A percentile compares a stretch with the other conserved stretches of the same genome.
Evolutionary conservation across 2,888 invertebrate species (phyloP).

Genomic region (Aromia moschata): DNA sequence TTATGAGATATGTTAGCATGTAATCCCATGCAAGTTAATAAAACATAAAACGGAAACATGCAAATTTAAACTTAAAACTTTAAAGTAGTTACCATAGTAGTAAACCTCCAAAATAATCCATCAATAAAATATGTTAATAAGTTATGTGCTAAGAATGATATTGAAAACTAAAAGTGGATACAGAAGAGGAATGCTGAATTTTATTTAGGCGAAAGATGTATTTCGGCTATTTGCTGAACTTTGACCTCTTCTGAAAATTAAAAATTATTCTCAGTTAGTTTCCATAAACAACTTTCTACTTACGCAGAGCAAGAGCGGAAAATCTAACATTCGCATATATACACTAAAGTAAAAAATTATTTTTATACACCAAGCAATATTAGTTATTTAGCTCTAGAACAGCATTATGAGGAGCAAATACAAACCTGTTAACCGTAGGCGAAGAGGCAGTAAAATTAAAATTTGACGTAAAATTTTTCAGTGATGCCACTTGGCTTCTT

Average conservation of each 20-base stretch:
- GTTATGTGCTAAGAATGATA: constrained; percentile 3
- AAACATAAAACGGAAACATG: too few species aligned
- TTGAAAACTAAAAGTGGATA: background rate
- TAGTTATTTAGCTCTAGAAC: constrained; percentile 8
- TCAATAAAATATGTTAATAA: constrained; percentile 12
- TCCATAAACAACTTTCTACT: constrained; percentile 8
- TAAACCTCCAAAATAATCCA: constrained; percentile 29
- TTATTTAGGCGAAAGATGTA: constrained; percentile 50
- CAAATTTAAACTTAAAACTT: constrained; percentile 5
- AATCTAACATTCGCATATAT: background rate
- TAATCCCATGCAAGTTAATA: too few species aligned
- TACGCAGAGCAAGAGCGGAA: background rate
- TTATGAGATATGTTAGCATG: too few species aligned
- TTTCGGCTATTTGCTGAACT: constrained; percentile 49
- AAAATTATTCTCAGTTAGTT: constrained; percentile 34
- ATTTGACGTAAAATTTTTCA: constrained; percentile 66
- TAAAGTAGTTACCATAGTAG: constrained; percentile 31
- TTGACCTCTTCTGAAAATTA: constrained; percentile 56
- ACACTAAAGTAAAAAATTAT: constrained; percentile 33
- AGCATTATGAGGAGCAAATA: constrained; percentile 14
- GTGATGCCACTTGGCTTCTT: constrained; percentile 66
- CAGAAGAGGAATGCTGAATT: constrained; percentile 2
- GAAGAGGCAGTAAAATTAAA: constrained; percentile 67
- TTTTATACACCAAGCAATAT: constrained; percentile 18
- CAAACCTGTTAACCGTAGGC: constrained; percentile 61